A percentile compares a stretch with the other conserved stretches of the same genome.
Evolutionary conservation across 1,140 invertebrate species (phyloP).

Genomic region (Drosophila pruinosa): DNA sequence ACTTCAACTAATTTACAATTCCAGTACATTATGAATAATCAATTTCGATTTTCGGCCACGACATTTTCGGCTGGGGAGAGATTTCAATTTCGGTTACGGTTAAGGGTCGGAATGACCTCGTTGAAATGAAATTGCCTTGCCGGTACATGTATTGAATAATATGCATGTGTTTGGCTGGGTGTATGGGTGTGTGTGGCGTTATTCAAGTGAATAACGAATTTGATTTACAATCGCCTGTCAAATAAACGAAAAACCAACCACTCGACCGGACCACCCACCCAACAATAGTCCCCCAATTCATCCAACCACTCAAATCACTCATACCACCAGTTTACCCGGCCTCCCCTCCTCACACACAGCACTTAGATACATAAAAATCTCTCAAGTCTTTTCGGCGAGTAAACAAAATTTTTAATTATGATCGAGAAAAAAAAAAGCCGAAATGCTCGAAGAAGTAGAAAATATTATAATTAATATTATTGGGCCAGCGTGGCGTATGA

Average conservation of each 20-base stretch:
- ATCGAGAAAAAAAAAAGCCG: background rate
- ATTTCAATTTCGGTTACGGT: conserved; percentile 9
- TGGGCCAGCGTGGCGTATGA: conserved; percentile 67
- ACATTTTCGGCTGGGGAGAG: background rate
- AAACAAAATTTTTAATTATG: conserved; percentile 58
- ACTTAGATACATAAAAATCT: background rate
- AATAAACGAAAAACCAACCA: background rate
- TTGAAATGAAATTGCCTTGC: conserved; percentile 2
- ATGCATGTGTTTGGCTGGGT: background rate
- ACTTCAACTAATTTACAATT: conserved; percentile 40
- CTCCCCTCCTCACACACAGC: background rate
- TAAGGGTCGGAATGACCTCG: background rate
- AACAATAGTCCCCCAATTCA: too few relatives aligned
- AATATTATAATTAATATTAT: conserved; percentile 58
- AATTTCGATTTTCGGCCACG: conserved; percentile 27
- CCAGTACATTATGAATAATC: conserved; percentile 63
- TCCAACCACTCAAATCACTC: background rate
- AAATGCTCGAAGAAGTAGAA: conserved; percentile 28
- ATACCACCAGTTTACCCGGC: background rate
- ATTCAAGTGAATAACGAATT: conserved; percentile 5
- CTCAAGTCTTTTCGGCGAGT: background rate
- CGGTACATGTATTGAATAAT: too few relatives aligned
- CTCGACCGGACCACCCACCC: background rate
- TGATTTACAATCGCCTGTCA: conserved; percentile 9
- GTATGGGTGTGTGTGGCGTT: background rate